These are phyloP conservation scores for Lamprologus lemairii DNA, from an alignment of 2,113 vertebrate species.

Conservation along the genomic window DNA sequence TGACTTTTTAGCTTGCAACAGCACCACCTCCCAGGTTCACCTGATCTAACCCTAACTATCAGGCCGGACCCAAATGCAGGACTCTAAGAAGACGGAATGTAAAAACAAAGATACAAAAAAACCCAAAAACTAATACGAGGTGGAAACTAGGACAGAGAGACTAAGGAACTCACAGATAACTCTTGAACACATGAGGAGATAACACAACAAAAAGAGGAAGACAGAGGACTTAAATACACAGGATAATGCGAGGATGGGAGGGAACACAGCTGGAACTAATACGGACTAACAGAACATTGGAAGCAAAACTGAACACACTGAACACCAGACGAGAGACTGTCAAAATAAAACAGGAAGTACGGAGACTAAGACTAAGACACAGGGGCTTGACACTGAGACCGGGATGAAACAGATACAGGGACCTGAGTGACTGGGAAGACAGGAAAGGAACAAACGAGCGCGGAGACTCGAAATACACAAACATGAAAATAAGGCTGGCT, in stretches of 20 bases:
- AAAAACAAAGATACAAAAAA: neutral
- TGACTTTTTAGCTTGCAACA: constrained; percentile 37
- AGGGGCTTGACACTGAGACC: neutral
- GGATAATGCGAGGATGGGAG: neutral
- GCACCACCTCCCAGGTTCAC: neutral
- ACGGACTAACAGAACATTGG: neutral
- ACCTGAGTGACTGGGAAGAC: neutral
- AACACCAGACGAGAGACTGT: neutral
- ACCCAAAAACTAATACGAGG: fast-evolving
- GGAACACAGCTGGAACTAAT: neutral
- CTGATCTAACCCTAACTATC: neutral
- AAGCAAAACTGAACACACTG: neutral
- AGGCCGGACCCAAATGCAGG: neutral
- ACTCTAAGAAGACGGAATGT: neutral
- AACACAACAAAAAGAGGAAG: neutral
- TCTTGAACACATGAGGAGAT: neutral
- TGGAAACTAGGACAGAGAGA: neutral
- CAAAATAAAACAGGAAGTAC: neutral
- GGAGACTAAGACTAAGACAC: neutral
- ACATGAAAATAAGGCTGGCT: neutral
- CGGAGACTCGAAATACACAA: neutral
- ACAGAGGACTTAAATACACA: neutral
- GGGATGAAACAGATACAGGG: neutral
- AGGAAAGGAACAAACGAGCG: neutral
- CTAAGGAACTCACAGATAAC: neutral